Evolutionary conservation across 2,797 vertebrate genomes (phyloP).

Genomic region (Myotis planiceps): DNA sequence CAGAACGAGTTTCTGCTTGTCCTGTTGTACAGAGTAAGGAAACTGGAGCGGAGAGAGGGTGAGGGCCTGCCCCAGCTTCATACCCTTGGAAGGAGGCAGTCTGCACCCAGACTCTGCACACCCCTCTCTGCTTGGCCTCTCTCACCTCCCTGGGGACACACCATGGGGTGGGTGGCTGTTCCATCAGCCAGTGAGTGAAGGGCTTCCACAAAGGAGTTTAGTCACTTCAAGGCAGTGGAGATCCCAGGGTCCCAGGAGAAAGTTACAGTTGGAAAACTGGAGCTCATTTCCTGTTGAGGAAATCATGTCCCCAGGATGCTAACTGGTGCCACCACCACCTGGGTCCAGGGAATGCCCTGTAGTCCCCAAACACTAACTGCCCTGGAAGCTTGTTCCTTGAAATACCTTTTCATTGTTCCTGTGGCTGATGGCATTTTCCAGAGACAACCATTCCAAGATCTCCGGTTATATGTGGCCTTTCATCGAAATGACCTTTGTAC

Average conservation of each 20-base stretch:
- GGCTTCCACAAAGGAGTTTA: not conserved
- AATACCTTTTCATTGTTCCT: not conserved
- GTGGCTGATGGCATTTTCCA: not conserved
- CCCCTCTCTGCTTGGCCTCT: not conserved
- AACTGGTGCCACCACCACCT: not conserved
- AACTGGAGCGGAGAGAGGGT: not conserved
- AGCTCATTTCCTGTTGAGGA: not conserved
- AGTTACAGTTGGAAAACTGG: not conserved
- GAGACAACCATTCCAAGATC: not conserved
- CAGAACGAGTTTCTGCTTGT: not conserved
- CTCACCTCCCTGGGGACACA: not conserved
- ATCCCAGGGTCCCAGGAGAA: not conserved
- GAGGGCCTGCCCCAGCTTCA: not conserved
- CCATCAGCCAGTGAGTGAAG: not conserved
- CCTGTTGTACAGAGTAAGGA: not conserved
- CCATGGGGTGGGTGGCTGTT: too few species aligned
- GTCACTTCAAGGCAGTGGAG: not conserved
- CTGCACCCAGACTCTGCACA: not conserved
- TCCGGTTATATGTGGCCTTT: not conserved
- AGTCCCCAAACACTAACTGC: not conserved
- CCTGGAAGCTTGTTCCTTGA: not conserved
- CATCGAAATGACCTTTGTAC: not conserved
- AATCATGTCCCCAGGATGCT: not conserved
- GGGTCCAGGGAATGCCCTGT: not conserved
- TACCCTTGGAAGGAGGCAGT: not conserved